phyloP scores from a whole-genome alignment of 2,113 vertebrate genomes.

The Neolamprologus sp. region DNA sequence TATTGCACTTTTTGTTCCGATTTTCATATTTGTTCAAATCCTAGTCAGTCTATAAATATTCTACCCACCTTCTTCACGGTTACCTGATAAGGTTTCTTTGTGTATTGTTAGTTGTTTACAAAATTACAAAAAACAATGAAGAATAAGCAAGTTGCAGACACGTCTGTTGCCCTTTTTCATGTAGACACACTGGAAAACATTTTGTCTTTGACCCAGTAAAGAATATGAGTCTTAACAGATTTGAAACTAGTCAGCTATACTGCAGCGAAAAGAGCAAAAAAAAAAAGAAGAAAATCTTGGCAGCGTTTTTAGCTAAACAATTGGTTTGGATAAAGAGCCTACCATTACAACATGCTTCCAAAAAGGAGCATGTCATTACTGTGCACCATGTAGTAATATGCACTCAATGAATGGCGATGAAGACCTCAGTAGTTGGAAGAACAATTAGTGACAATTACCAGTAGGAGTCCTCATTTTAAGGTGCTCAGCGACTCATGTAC shows the following conservation, averaged over 20 bases:
- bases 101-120: background rate
- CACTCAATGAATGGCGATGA: background rate
- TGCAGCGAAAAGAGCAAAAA: background rate
- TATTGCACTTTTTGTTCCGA: background rate
- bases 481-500: background rate
- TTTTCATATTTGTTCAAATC: background rate
- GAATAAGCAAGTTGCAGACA: background rate
- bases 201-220: background rate
- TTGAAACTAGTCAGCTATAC: background rate
- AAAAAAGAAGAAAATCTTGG: background rate
- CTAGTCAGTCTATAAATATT: background rate
- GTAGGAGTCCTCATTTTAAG: background rate
- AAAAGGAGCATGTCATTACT: background rate
- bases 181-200: background rate
- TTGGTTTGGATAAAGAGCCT: background rate
- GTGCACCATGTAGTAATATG: background rate
- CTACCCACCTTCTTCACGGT: background rate
- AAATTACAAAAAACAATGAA: background rate
- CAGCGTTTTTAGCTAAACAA: background rate
- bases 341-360: background rate
- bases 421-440: background rate
- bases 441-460: background rate
- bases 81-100: background rate
- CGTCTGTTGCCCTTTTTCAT: background rate
- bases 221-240: background rate